These are phyloP conservation scores for Apotomis turbidana DNA, from an alignment of 2,888 invertebrate genomes.

Conservation along the genomic window DNA sequence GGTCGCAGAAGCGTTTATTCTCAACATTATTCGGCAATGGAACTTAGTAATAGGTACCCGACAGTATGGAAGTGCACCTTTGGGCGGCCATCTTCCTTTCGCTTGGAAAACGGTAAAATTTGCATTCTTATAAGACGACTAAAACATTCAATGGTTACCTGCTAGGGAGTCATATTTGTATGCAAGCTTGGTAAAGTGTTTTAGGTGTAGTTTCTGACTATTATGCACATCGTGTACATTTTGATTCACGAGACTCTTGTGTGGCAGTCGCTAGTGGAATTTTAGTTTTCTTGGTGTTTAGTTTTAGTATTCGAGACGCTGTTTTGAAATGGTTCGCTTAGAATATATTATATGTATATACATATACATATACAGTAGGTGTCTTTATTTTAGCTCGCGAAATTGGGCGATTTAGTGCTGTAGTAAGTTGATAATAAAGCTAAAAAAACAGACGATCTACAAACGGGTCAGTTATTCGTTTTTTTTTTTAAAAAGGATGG, in stretches of 20 bases:
- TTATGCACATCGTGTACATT: conserved; percentile 27
- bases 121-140: conserved; percentile 64
- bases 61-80: conserved; percentile 57
- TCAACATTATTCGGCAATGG: conserved; percentile 50
- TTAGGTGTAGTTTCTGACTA: conserved; percentile 21
- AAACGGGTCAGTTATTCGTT: too few species aligned
- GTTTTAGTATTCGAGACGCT: neutral
- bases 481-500: too few species aligned
- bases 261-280: too few species aligned
- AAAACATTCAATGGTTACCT: conserved; percentile 55
- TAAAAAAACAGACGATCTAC: too few species aligned
- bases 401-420: too few species aligned
- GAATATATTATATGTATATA: neutral
- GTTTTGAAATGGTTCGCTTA: neutral
- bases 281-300: neutral
- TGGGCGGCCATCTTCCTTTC: conserved; percentile 49
- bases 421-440: too few species aligned
- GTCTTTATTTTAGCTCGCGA: too few species aligned
- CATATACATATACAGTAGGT: neutral
- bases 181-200: conserved; percentile 27
- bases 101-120: conserved; percentile 63
- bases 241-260: conserved; percentile 6
- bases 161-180: conserved; percentile 47
- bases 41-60: conserved; percentile 51
- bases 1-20: conserved; percentile 50